phyloP scores from a whole-genome alignment of 1,140 invertebrate species.

The Drosophila subobscura region DNA sequence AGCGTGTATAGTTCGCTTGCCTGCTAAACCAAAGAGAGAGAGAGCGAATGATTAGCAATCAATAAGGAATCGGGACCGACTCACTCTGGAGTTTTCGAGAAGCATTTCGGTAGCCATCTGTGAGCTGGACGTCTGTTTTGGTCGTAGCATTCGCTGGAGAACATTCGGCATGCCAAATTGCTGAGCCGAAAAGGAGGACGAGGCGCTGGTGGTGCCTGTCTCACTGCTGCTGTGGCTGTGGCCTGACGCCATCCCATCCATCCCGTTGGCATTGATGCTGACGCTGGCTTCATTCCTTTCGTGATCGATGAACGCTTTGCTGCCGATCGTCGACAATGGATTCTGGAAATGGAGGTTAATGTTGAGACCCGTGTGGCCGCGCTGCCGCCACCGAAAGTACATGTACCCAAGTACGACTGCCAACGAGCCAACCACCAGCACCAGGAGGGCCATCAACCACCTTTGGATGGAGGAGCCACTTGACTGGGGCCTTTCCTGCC shows the following conservation, averaged over 20 bases:
- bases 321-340: conserved; percentile 66
- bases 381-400: conserved; percentile 59
- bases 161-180: conserved; percentile 47
- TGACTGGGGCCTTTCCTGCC: background rate
- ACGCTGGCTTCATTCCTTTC: conserved; percentile 14
- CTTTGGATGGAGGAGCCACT: background rate
- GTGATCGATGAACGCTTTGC: conserved; percentile 36
- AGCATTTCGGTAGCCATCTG: conserved; percentile 59
- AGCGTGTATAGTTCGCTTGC: conserved; percentile 56
- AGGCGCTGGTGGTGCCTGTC: conserved; percentile 26
- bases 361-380: conserved; percentile 79
- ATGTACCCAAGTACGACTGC: conserved; percentile 59
- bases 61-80: conserved; percentile 3
- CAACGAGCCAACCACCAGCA: conserved; percentile 13
- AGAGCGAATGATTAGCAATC: too few relatives aligned
- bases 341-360: conserved; percentile 83
- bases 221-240: conserved; percentile 6
- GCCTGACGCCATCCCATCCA: conserved; percentile 1
- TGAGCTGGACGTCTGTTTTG: conserved; percentile 25
- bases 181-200: conserved; percentile 43
- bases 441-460: conserved; percentile 24
- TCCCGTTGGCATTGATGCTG: conserved; percentile 7
- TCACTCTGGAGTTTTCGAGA: conserved; percentile 62
- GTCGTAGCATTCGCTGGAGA: conserved; percentile 52
- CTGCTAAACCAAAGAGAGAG: conserved; percentile 9